A percentile compares a stretch with the other conserved stretches of the same genome.
Evolutionary conservation across 2,113 vertebrate species (phyloP).

Genomic region (Hemiprocne comata): DNA sequence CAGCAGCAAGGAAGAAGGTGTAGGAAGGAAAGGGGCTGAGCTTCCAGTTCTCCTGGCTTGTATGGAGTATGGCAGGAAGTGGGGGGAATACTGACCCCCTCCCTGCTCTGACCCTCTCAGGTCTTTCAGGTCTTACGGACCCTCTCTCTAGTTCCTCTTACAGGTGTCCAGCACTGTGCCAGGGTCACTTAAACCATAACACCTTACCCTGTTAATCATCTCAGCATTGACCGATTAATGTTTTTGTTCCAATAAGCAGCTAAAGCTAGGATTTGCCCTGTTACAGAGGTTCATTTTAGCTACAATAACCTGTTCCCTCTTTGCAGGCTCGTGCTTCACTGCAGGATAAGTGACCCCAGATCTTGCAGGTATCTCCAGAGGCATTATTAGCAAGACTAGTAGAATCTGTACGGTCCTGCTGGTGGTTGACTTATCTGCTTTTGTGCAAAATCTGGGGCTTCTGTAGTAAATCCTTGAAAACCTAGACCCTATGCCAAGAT

Average conservation of each 20-base stretch:
- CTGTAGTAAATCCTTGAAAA: background rate
- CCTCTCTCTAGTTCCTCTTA: too few relatives aligned
- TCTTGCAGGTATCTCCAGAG: background rate
- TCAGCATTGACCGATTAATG: background rate
- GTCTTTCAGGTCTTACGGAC: too few relatives aligned
- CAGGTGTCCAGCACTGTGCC: too few relatives aligned
- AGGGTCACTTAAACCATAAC: too few relatives aligned
- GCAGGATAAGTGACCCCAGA: background rate
- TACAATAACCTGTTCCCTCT: background rate
- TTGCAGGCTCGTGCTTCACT: background rate
- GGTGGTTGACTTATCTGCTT: background rate
- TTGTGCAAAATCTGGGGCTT: background rate
- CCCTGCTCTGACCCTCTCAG: too few relatives aligned
- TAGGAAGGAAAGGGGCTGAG: too few relatives aligned
- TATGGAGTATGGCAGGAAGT: too few relatives aligned
- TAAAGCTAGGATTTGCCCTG: background rate
- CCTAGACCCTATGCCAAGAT: background rate
- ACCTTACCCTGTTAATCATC: slow-evolving; percentile 25
- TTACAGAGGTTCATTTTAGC: background rate
- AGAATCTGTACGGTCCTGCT: background rate
- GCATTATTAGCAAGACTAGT: background rate
- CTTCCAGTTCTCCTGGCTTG: too few relatives aligned
- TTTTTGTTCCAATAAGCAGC: slow-evolving; percentile 2
- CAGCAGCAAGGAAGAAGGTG: too few relatives aligned
- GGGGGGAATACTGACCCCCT: too few relatives aligned